Base-by-base conservation (phyloP, 1,140 invertebrate genomes). In the Bombus confusus region DNA sequence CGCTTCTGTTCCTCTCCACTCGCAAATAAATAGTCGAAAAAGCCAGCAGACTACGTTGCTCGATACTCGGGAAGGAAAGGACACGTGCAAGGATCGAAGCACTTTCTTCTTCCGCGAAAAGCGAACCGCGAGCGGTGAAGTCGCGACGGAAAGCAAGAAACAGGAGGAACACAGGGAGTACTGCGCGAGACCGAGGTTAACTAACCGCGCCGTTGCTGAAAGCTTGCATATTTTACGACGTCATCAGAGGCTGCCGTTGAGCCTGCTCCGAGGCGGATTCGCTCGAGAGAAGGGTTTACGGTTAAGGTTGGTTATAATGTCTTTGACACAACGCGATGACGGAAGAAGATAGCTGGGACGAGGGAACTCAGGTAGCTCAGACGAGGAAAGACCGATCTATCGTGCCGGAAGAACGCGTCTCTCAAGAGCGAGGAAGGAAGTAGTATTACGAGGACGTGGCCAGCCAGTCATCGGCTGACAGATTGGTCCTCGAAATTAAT, bases 211-310 rank as follows among this genome's bases (percentile, higher is more conserved):
- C 66, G 79, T 41, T 64, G 76, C 75, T 57, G 80, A 57, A 68
- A 47, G 62, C 78, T 88, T 92, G 82, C 86, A 89, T 92, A 91
- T 91, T 92, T 92, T 72, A 92, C 71, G 86, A 86, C 80, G 84
- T 91, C 83, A 89, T 92, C 86, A 85, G 72, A 74, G 62, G 18
- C 57, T 71, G 75, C 31, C 66, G 66, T 78, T 37, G 39, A 18
- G 28, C 28, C 41, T 5, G 71, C 25, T 62, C 37, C 28, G 62
- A 80, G 52, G 83, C 31, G 39, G 81, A 83, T 77, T 31, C 66
- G 52, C 66, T 31, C 8, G 52, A 39, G 39, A 68, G 59, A 39
- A 47, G 52, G 39, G 34, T 25, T 41, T 62, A 75, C 64, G 22
- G 47, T 39, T 69, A 18, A 5, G n/a, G 12, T 41, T 79, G 83